Evolutionary conservation across 64 coral and sea anemone genomes (phyloP), one percentile per base, ranked within the genome.

Genomic region (Stichodactyla mertensii): DNA sequence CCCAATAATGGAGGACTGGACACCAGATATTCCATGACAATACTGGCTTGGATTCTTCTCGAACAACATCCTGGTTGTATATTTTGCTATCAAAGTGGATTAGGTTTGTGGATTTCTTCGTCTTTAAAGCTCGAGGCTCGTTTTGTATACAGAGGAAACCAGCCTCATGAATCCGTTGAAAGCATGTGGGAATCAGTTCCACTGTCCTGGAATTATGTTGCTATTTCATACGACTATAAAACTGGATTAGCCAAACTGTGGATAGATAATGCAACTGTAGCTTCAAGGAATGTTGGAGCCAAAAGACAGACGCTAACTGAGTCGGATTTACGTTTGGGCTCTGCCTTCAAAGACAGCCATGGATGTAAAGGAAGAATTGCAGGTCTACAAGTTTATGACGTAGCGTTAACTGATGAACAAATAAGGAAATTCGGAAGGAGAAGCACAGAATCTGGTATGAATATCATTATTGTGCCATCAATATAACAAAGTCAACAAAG

Each of bases 381-480:
- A 24, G 78, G 87, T 22, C 23, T 89, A 7, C 87, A 83, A 52
- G 51, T 89, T 83, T 89, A 89, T 61, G 87, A 89, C 51, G 36
- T 78, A 18, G 87, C 61, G 0, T 56, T 89, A 22, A 69, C 87
- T 16, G 58, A 89, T 4, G 10, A 14, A 5, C 51, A 89, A 59
- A 83, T 89, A 55, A 61, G 64, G 18, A 60, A 89, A 23, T 77
- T 59, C 5, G 66, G 61, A 9, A 6, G 80, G 9, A 52, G 12
- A 14, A 78, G 77, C 20, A 57, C 16, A 10, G 31, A 55, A 53
- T 13, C 16, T 18, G 87, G 87, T 88, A 81, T 54, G 36, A 19
- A 0, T 11, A 11, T 58, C 2, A 58, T 58, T 58, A 58, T 58
- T 58, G 14, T 58, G 36, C 3, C 36, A 45, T 45, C 36, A 45